These are phyloP conservation scores for Loris lydekkerianus DNA, from an alignment of 2,797 vertebrate genomes.

Conservation along the genomic window DNA sequence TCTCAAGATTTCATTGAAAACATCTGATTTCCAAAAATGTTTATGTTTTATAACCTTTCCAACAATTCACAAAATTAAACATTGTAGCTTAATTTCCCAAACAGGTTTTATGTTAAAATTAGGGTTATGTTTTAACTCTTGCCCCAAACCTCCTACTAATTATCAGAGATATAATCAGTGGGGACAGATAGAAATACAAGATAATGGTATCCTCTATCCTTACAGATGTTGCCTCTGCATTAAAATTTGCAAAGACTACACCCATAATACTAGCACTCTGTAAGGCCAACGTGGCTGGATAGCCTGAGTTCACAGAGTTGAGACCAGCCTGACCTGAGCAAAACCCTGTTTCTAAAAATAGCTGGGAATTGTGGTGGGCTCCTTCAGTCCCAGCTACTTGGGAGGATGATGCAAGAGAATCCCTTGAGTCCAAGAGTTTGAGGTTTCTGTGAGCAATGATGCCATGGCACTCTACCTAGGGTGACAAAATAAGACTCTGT, in stretches of 20 bases:
- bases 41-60: neutral
- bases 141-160: neutral
- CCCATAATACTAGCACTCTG: too few species aligned
- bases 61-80: neutral
- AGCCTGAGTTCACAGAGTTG: too few species aligned
- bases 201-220: neutral
- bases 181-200: neutral
- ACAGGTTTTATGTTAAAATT: neutral
- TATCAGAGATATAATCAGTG: neutral
- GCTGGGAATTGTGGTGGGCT: too few species aligned
- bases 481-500: too few species aligned
- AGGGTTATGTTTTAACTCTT: neutral
- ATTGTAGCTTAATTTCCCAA: neutral
- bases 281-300: too few species aligned
- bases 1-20: conserved; percentile 14
- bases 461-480: too few species aligned
- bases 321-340: too few species aligned
- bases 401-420: too few species aligned
- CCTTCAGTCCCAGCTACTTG: too few species aligned
- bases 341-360: too few species aligned
- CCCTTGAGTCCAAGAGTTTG: too few species aligned
- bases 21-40: neutral
- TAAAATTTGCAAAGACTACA: neutral
- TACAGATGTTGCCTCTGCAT: neutral
- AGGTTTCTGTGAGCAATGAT: too few species aligned